phyloP scores from a whole-genome alignment of 2,797 vertebrate genomes.

The Schizopygopsis pylzovi region DNA sequence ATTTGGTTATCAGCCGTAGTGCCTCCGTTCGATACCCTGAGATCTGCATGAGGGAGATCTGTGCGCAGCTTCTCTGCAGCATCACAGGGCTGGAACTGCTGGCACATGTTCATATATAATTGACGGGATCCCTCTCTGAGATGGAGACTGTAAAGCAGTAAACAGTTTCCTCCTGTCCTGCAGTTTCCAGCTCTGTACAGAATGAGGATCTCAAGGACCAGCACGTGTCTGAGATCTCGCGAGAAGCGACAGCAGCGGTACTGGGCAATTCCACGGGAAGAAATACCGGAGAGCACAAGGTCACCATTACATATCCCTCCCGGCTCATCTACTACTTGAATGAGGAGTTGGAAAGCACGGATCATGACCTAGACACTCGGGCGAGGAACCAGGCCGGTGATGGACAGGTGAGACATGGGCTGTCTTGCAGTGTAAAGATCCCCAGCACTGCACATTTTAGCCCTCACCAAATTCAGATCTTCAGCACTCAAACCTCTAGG shows the following conservation, averaged over 20 bases:
- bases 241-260: conserved; percentile 44
- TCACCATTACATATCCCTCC: conserved; percentile 81
- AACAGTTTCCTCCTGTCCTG: conserved; percentile 50
- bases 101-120: conserved; percentile 57
- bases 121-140: conserved; percentile 50
- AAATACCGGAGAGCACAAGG: conserved; percentile 74
- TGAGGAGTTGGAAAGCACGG: conserved; percentile 84
- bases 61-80: conserved; percentile 50
- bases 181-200: conserved; percentile 56
- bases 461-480: background rate
- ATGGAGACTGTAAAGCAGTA: conserved; percentile 40
- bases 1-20: conserved; percentile 39
- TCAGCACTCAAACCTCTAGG: conserved; percentile 21
- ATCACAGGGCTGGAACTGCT: conserved; percentile 45
- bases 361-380: conserved; percentile 84
- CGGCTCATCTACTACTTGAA: conserved; percentile 88
- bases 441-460: background rate
- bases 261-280: conserved; percentile 67
- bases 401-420: conserved; percentile 79
- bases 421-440: background rate
- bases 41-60: conserved; percentile 36
- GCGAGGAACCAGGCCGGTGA: conserved; percentile 84
- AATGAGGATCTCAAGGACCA: conserved; percentile 60
- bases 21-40: conserved; percentile 22
- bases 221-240: conserved; percentile 51